phyloP scores from a whole-genome alignment of 2,113 vertebrate species.

The Caranx ignobilis region DNA sequence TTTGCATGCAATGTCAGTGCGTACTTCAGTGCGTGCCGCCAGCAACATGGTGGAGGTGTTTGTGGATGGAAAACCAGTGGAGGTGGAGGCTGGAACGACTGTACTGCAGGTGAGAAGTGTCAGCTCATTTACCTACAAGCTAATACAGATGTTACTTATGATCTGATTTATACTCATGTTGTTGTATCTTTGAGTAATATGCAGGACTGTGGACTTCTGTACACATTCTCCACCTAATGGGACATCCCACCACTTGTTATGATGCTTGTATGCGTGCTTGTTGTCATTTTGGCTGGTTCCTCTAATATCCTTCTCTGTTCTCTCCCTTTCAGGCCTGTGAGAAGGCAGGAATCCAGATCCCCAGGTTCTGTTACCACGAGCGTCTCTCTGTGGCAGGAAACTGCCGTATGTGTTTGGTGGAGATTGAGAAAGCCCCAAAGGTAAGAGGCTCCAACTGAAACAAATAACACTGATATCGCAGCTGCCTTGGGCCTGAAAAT shows the following conservation, averaged over 20 bases:
- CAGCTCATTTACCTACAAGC: background rate
- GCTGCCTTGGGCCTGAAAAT: background rate
- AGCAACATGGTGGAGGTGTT: constrained; percentile 98
- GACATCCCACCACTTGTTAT: no score
- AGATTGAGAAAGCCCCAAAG: constrained; percentile 98
- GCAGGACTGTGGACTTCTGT: no score
- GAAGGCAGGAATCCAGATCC: constrained; percentile 96
- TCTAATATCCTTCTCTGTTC: background rate
- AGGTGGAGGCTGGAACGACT: constrained; percentile 96
- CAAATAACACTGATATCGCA: background rate
- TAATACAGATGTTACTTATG: background rate
- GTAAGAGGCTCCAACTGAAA: constrained; percentile 70
- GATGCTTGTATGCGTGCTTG: no score
- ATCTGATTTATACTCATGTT: background rate
- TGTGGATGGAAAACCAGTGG: constrained; percentile 92
- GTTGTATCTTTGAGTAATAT: no score
- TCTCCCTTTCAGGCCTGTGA: constrained; percentile 90
- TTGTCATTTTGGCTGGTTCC: no score
- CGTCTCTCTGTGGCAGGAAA: constrained; percentile 97
- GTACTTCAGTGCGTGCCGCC: constrained; percentile 86
- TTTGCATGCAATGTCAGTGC: constrained; percentile 77
- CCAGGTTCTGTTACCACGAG: constrained; percentile 98
- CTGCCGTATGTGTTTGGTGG: constrained; percentile 98
- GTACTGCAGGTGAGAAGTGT: constrained; percentile 90
- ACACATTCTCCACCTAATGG: no score